Percentiles rank a stretch among this genome's conserved stretches.
phyloP scores from a whole-genome alignment of 1,140 invertebrate species.

The Elymnias hypermnestra region DNA sequence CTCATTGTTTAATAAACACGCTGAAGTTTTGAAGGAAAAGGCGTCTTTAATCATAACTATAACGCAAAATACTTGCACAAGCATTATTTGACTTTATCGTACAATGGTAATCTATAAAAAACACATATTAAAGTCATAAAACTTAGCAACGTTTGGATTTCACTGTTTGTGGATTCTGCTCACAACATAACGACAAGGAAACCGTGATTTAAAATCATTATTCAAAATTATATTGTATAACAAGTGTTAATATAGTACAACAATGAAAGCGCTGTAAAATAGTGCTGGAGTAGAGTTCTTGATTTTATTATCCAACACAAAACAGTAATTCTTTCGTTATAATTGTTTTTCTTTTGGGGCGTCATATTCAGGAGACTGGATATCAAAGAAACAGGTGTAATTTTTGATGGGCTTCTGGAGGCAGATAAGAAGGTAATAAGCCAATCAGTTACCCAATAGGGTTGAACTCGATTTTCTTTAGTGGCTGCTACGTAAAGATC shows the following conservation, averaged over 20 bases:
- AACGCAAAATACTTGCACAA: slow-evolving; percentile 6
- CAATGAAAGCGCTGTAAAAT: too few species aligned
- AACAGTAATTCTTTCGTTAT: slow-evolving; percentile 42
- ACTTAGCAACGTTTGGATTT: too few species aligned
- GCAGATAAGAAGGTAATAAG: slow-evolving; percentile 47
- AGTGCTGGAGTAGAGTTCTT: too few species aligned
- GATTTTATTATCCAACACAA: too few species aligned
- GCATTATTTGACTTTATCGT: slow-evolving; percentile 1
- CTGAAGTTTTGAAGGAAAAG: slow-evolving; percentile 34
- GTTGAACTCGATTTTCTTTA: slow-evolving; percentile 51
- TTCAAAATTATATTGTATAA: too few species aligned
- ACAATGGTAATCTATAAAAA: too few species aligned
- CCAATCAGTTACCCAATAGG: slow-evolving; percentile 58
- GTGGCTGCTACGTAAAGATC: slow-evolving; percentile 64
- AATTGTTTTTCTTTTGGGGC: slow-evolving; percentile 27
- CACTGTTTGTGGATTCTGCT: too few species aligned
- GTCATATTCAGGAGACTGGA: slow-evolving; percentile 23
- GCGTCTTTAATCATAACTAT: slow-evolving; percentile 14
- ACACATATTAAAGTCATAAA: too few species aligned
- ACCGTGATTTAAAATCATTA: too few species aligned
- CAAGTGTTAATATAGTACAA: too few species aligned
- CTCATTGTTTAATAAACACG: slow-evolving; percentile 40
- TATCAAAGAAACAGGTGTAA: slow-evolving; percentile 26
- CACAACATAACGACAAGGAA: too few species aligned
- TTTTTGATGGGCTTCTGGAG: slow-evolving; percentile 19